Evolutionary conservation across 2,797 vertebrate species (phyloP), one percentile per base, ranked within the genome.

Genomic region (Adrianichthys oophorus): DNA sequence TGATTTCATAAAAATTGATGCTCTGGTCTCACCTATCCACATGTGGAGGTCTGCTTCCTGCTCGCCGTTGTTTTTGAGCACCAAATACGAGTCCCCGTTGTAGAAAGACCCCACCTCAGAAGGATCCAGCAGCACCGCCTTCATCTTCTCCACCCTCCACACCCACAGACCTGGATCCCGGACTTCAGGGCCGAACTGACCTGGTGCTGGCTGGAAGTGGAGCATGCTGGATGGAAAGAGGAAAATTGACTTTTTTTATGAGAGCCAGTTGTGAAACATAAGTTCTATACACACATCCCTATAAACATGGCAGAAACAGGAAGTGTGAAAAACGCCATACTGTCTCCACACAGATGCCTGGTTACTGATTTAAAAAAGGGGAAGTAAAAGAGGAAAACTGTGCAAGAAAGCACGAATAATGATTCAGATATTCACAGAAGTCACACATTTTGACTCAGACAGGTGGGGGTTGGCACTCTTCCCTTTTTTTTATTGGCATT

Each of bases 141-240:
- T 93, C 93, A 96, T 90, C 89, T 95, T 96, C 86, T 97, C 95
- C 82, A 98, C 93, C 14, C 93, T 76, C 94, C 94, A 95, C 51
- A 93, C 62, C 4, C 82, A 85, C 15, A 98, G 90, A 17, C 95
- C 94, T 0, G 72, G 85, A 24, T 78, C 17, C 5, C 84, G 82
- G 19, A 75, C 68, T 70, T 91, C 86, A 1, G 88, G 85, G 2
- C 81, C 75, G 15, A 93, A 93, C 87, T 93, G 92, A 14, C 88
- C 90, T 0, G 89, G 90, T 0, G 77, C 87, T 1, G 91, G 66
- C 59, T 90, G 48, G 59, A 91, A 81, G 1, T 57, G 78, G 29
- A 92, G 85, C 91, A 93, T 93, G 23, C 92, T 93, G 85, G 47
- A 49, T 1, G 42, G 59, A 54, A 37, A 66, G n/a, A 56, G 43